Conservation (phyloP, 2,797 vertebrate species). For the Vireo griseus region DNA sequence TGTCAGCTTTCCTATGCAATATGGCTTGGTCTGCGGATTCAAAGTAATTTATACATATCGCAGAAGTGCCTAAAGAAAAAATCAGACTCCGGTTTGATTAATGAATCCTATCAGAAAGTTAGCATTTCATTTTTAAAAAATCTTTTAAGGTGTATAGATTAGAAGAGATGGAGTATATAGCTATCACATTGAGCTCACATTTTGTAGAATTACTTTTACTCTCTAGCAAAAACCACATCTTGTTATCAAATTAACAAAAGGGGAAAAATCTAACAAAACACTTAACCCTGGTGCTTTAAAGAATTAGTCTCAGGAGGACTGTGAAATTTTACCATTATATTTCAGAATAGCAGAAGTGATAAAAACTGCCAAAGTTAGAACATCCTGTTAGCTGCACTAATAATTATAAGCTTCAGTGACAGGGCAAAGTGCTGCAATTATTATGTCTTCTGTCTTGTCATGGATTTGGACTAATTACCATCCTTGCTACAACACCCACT, state of each 20-base stretch:
- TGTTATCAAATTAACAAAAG: background rate
- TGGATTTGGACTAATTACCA: conserved; percentile 83
- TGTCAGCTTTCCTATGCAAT: background rate
- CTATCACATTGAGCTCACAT: background rate
- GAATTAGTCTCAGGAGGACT: conserved; percentile 17
- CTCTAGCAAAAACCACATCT: background rate
- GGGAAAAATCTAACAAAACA: background rate
- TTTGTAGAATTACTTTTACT: background rate
- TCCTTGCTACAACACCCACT: conserved; percentile 70
- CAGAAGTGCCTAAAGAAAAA: background rate
- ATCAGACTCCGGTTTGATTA: background rate
- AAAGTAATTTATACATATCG: background rate
- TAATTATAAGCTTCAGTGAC: conserved; percentile 85
- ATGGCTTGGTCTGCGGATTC: background rate
- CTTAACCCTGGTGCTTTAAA: conserved; percentile 1
- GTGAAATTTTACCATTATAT: conserved; percentile 61
- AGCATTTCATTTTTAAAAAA: background rate
- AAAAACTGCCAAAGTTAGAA: conserved; percentile 64
- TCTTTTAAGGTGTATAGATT: background rate
- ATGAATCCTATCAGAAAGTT: background rate
- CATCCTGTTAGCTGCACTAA: conserved; percentile 71
- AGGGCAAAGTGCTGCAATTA: conserved; percentile 84
- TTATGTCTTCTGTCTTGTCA: conserved; percentile 77
- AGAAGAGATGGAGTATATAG: background rate
- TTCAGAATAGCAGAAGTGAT: conserved; percentile 71